Evolutionary conservation across 2,888 invertebrate genomes (phyloP), one percentile per base, ranked within the genome.

Genomic region (Acleris emargana): DNA sequence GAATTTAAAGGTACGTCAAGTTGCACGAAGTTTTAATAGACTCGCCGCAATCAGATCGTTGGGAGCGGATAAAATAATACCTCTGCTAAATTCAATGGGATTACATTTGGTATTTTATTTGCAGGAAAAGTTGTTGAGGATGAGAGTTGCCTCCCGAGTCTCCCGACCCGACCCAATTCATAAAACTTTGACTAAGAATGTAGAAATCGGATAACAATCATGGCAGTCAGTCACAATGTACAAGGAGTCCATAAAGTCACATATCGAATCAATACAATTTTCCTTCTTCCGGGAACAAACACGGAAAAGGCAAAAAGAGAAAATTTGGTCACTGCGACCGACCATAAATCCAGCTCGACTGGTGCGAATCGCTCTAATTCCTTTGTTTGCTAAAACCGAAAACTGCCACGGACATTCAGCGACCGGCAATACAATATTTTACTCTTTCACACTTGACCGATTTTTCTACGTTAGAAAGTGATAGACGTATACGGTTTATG

Each of bases 1-100:
- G 88, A 88, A 89, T 89, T 88, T 86, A 88, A 87, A 89, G 89
- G 89, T 89, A 87, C 84, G 86, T 86, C 84, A 84, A 83, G 83
- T 83, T 76, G 70, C 83, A 85, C 82, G 81, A 91, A 91, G 85
- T 91, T 91, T 91, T 91, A 91, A 91, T 91, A 90, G 92, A 91
- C 81, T 87, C 76, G 72, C 72, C 73, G 77, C 82, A 87, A 91
- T 91, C 89, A 82, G 91, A 91, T 91, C 83, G 81, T 73, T 67
- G 72, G 71, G 72, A 77, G 76, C 78, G 81, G 84, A 86, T 85
- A 83, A 84, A 83, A 81, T 82, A 77, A 83, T 84, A 84, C 83
- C 85, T 79, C 78, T 58, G 59, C 64, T 64, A 68, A 70, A 71
- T 74, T 70, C 71, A 64, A 71, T 38, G 49, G 59, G 62, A 51